Conservation (phyloP, 2,113 vertebrate species). For the Probosciger aterrimus region DNA sequence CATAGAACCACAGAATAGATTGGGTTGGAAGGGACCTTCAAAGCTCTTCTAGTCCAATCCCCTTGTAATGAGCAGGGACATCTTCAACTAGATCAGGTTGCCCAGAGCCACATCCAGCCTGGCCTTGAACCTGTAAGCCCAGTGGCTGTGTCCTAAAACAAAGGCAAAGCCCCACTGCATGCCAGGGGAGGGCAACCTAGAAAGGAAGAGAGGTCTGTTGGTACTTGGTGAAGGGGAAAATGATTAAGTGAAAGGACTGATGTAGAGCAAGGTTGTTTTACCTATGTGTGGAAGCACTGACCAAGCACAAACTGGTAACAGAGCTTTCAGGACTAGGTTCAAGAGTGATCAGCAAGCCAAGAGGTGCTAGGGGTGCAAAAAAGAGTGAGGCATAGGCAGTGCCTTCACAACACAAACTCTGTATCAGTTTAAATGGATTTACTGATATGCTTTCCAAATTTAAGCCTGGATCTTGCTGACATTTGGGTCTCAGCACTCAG, state of each 20-base stretch:
- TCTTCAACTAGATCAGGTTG: not conserved
- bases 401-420: not conserved
- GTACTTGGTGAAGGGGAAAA: not conserved
- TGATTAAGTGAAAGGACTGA: not conserved
- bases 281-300: not conserved
- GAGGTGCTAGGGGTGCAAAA: not conserved
- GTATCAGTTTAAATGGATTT: not conserved
- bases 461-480: not conserved
- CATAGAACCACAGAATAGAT: not conserved
- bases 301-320: not conserved
- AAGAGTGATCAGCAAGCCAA: not conserved
- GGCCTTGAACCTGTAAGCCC: not conserved
- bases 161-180: not conserved
- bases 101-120: not conserved
- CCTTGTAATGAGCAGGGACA: not conserved
- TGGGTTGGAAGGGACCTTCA: not conserved
- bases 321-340: not conserved
- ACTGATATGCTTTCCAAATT: not conserved
- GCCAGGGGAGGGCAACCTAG: not conserved
- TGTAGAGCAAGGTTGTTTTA: not conserved
- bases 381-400: not conserved
- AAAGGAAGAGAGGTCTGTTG: not conserved
- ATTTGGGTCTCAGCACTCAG: not conserved
- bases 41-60: not conserved
- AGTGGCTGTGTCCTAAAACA: not conserved